Evolutionary conservation across 1,140 invertebrate species (phyloP).

Genomic region (Riptortus pedestris): DNA sequence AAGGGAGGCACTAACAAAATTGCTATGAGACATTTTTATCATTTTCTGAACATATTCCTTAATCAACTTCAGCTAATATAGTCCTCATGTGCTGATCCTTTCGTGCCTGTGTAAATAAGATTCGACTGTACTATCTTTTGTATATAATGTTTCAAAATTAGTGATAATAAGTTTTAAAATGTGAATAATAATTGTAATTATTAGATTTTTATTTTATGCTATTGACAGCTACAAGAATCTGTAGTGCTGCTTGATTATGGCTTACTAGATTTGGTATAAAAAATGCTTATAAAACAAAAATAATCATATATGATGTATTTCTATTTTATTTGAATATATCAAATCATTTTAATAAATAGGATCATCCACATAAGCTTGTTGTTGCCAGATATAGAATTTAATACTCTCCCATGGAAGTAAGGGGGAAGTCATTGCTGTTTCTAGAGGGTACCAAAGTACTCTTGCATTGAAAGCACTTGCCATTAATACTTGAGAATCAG

Average conservation of each 20-base stretch:
- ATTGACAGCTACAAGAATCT: background rate
- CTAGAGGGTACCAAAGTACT: background rate
- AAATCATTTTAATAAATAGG: background rate
- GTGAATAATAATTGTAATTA: constrained; percentile 8
- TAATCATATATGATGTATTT: background rate
- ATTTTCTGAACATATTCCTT: too few species aligned
- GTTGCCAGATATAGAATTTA: background rate
- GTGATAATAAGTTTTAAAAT: constrained; percentile 7
- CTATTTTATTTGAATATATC: background rate
- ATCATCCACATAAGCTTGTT: background rate
- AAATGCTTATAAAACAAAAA: background rate
- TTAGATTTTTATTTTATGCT: background rate
- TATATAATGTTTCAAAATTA: constrained; percentile 11
- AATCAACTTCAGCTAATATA: background rate
- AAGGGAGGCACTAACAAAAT: too few species aligned
- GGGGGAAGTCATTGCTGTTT: background rate
- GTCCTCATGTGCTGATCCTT: constrained; percentile 18
- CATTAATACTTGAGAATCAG: too few species aligned
- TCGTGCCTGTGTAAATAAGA: constrained; percentile 16
- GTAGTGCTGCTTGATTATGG: background rate
- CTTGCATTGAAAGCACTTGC: too few species aligned
- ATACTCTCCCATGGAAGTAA: background rate
- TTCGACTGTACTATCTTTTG: constrained; percentile 19
- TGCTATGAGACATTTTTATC: too few species aligned
- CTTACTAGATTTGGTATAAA: background rate